Base-by-base conservation (phyloP, 2,113 vertebrate species). In the Ameiurus melas region DNA sequence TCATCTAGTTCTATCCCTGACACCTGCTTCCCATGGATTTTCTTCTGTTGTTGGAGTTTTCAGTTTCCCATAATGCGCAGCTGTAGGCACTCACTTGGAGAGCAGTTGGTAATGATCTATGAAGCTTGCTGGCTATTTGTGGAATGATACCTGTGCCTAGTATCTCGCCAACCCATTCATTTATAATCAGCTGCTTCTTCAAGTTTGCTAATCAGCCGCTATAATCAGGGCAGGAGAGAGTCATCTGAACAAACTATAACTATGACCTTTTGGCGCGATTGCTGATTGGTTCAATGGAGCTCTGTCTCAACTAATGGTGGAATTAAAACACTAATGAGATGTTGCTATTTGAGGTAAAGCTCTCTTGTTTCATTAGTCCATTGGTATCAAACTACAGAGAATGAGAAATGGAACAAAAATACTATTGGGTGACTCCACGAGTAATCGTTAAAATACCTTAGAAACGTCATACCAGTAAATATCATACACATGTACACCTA, bases 161-260 rank as follows among this genome's bases (percentile, higher is more conserved):
- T 81, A 17, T 84, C 75, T 57, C 47, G 8, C 87, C 81, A 80
- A 87, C 30, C 75, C 64, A 68, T 88, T 60, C 55, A 89, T 90
- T 89, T 85, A 75, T 82, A 90, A 90, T 90, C 66, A 89, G 66
- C 89, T 86, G 58, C 86, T 84, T 57, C 53, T 85, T 86, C 86
- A 86, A 27, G 47, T 83, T 86, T 85, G 83, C 73, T 90, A 90
- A 90, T 91, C 85, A 90, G 87, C 33, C 30, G n/a, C 47, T 78
- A 70, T 83, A 89, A 89, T 90, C 91, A 87, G 84, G 83, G 83
- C 81, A 70, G 85, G 47, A 73, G 80, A 73, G 66, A 53, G 66
- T 83, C 85, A 87, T 90, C 73, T 51, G 30, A 57, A 75, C 70
- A 68, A 89, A 88, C 55, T 58, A 71, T 66, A 89, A 88, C 55